Evolutionary conservation across 2,888 invertebrate genomes (phyloP), one percentile per base, ranked within the genome.

Genomic region (Drosophila ustulata): DNA sequence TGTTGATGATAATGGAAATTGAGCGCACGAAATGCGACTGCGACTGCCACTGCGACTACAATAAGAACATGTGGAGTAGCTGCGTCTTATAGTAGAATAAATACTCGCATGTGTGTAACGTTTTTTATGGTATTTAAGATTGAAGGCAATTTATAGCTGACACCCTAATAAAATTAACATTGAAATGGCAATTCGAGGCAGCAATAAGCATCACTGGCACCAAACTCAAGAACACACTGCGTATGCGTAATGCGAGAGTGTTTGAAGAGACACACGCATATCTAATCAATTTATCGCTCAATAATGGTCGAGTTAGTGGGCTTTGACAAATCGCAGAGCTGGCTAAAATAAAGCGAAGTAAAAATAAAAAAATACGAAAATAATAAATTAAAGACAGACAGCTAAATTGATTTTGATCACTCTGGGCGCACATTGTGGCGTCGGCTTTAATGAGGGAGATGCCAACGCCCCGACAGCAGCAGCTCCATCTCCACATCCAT

Each of bases 151-250:
- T 90, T 91, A 91, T 91, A 80, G 82, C 78, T 80, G 77, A 81
- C 88, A 89, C 90, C 82, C 79, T 81, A 91, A 90, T 90, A 90
- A 90, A 90, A 91, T 91, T 91, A 91, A 88, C 91, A 90, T 91
- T 77, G 85, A 84, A 90, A 90, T 83, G 82, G 77, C 90, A 85
- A 88, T 85, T 87, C 85, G 85, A 85, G 88, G 91, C 89, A 78
- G 80, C 72, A 78, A 78, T 77, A 78, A 75, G 75, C 65, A 73
- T 72, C 77, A 80, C 69, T 66, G 56, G 32, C 76, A 80, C 43
- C 41, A 56, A 64, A 49, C 46, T 43, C 52, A 28, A 65, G 61
- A 57, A 80, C 52, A 50, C 43, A 55, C 39, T 9, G 39, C 7
- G 41, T 28, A 39, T 18, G 26, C n/a, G 9, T 47, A 25, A 25